These are phyloP conservation scores for Lordiphosa collinella DNA, from an alignment of 1,140 invertebrate genomes.

Conservation along the genomic window DNA sequence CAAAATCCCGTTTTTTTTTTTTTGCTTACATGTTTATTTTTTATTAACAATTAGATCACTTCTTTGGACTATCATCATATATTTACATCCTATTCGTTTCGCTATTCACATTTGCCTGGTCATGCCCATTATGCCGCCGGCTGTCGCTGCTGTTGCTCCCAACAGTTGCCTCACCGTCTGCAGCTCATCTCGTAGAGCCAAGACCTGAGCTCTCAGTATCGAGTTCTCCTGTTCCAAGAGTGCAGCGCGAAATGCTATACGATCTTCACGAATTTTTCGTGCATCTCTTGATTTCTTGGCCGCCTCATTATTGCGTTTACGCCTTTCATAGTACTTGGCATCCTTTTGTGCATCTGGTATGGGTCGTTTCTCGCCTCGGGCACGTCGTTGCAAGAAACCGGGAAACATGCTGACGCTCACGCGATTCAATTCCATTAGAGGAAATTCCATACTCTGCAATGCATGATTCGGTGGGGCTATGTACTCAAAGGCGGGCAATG, in stretches of 20 bases:
- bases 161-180: constrained; percentile 84
- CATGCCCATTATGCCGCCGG: constrained; percentile 53
- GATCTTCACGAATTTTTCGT: constrained; percentile 89
- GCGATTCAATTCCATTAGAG: constrained; percentile 68
- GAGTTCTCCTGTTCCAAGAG: constrained; percentile 93
- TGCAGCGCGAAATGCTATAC: constrained; percentile 88
- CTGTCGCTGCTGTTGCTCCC: constrained; percentile 45
- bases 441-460: constrained; percentile 54
- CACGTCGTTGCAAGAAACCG: constrained; percentile 80
- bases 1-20: too few relatives aligned
- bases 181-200: constrained; percentile 89
- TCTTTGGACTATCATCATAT: constrained; percentile 5
- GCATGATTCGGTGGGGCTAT: constrained; percentile 58
- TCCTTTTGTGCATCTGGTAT: constrained; percentile 93
- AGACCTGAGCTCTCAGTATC: constrained; percentile 88
- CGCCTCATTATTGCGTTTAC: constrained; percentile 93
- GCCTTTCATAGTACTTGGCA: constrained; percentile 92
- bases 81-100: constrained; percentile 16
- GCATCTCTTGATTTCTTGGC: constrained; percentile 95
- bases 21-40: too few relatives aligned
- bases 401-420: constrained; percentile 64
- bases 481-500: constrained; percentile 69
- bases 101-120: constrained; percentile 37
- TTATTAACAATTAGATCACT: constrained; percentile 1
- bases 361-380: constrained; percentile 90